phyloP scores from a whole-genome alignment of 1,140 invertebrate genomes.

The Drosophila pandora region DNA sequence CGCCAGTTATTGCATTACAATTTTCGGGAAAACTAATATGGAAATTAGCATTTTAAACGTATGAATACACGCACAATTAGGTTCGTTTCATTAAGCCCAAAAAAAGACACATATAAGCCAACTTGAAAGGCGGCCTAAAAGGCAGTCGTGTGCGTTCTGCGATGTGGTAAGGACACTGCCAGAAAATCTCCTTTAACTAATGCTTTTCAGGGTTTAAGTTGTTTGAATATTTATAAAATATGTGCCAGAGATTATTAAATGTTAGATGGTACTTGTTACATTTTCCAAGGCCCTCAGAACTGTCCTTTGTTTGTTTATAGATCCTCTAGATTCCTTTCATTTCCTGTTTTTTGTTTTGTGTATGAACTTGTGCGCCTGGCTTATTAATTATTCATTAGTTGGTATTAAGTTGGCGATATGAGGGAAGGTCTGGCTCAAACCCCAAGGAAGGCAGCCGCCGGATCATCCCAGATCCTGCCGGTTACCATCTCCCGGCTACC shows the following conservation, averaged over 20 bases:
- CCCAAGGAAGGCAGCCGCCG: slow-evolving; percentile 28
- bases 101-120: slow-evolving; percentile 46
- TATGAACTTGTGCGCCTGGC: slow-evolving; percentile 32
- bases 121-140: slow-evolving; percentile 32
- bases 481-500: slow-evolving; percentile 18
- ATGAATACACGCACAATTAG: slow-evolving; percentile 80
- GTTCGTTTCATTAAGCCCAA: slow-evolving; percentile 69
- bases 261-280: too few species aligned
- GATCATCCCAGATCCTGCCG: slow-evolving; percentile 13
- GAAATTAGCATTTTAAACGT: slow-evolving; percentile 82
- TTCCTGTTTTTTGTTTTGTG: slow-evolving; percentile 2
- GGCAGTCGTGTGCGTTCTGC: slow-evolving; percentile 45
- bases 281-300: not conserved
- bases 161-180: not conserved
- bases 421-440: slow-evolving; percentile 31
- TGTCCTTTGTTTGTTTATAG: too few species aligned
- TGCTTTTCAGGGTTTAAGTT: too few species aligned
- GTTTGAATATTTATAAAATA: too few species aligned
- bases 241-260: too few species aligned
- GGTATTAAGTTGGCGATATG: slow-evolving; percentile 72
- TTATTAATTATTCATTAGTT: slow-evolving; percentile 83
- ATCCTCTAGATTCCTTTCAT: not conserved
- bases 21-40: slow-evolving; percentile 68
- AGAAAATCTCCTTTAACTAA: not conserved
- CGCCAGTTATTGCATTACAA: slow-evolving; percentile 50